A percentile compares a stretch with the other conserved stretches of the same genome.
Conservation (phyloP, 2,113 vertebrate genomes). For the Grallaria varia region DNA sequence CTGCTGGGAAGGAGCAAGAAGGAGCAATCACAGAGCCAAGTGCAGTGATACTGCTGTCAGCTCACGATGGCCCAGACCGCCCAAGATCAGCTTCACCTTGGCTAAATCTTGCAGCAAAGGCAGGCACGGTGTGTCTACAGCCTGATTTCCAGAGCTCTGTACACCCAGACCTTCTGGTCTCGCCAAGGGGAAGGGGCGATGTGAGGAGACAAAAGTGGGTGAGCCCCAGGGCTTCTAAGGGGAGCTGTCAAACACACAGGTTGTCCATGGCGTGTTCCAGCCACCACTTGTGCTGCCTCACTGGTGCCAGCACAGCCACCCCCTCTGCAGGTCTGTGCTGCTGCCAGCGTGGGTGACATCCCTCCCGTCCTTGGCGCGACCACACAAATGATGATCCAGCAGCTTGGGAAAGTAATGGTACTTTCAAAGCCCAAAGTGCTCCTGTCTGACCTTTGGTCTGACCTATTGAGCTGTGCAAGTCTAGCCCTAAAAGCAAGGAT, state of each 20-base stretch:
- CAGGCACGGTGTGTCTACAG: not conserved
- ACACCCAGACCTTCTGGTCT: not conserved
- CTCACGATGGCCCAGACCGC: accelerated
- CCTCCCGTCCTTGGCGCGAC: not conserved
- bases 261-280: not conserved
- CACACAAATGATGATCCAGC: not conserved
- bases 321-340: not conserved
- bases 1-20: not conserved
- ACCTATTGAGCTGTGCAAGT: not conserved
- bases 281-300: accelerated
- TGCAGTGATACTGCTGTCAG: not conserved
- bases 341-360: accelerated
- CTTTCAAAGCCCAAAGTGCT: not conserved
- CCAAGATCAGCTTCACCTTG: not conserved
- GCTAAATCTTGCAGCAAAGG: not conserved
- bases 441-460: not conserved
- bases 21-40: not conserved
- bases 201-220: not conserved
- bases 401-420: not conserved
- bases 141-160: not conserved
- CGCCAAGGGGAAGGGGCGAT: accelerated
- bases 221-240: not conserved
- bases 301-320: not conserved
- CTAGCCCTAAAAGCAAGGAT: not conserved
- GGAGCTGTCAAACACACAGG: too few species aligned